Conservation (phyloP, 2,888 invertebrate species). For the Parapristionchus giblindavisi region DNA sequence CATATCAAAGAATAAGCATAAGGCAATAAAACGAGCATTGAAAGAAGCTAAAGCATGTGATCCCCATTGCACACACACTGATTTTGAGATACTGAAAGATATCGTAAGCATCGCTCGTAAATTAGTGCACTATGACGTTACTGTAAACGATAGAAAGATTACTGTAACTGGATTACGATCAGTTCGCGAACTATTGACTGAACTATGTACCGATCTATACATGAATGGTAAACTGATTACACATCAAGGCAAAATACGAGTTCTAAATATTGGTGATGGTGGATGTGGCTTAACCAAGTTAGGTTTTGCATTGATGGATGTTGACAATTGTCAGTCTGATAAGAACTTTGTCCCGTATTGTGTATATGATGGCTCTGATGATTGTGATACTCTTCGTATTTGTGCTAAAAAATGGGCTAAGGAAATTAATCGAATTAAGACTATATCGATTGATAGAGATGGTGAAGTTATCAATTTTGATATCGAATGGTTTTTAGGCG, state of each 20-base stretch:
- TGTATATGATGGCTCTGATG: background rate
- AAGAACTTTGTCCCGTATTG: background rate
- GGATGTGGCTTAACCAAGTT: background rate
- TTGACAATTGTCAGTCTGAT: background rate
- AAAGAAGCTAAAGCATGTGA: background rate
- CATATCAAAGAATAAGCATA: background rate
- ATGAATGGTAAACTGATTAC: background rate
- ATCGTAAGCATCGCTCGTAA: background rate
- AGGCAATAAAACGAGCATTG: background rate
- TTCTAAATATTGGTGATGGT: constrained; percentile 11
- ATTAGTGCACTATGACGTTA: background rate
- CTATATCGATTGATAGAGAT: background rate
- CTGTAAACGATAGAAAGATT: background rate
- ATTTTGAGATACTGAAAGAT: background rate
- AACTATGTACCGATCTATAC: background rate
- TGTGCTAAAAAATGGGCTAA: background rate
- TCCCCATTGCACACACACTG: background rate
- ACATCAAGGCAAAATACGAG: background rate
- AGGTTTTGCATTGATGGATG: background rate
- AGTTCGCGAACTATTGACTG: background rate
- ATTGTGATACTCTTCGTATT: background rate
- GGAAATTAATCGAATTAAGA: background rate
- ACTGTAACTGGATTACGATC: background rate
- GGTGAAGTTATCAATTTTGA: background rate
- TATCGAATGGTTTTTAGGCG: background rate